A percentile compares a stretch with the other conserved stretches of the same genome.
Conservation (phyloP, 1,140 invertebrate species). For the Trypoxylus dichotomus region DNA sequence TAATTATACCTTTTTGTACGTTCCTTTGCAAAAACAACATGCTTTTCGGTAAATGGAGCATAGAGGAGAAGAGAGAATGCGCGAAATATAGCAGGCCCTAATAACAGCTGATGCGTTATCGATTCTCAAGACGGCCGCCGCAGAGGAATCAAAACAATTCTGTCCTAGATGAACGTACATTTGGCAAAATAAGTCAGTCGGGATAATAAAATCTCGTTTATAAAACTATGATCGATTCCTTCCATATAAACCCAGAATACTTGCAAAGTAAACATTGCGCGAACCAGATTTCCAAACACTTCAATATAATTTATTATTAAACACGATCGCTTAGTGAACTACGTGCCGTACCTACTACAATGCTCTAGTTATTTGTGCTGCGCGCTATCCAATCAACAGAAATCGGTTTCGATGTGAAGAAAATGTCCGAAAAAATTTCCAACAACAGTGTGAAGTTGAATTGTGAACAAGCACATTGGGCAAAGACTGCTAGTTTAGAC, state of each 20-base stretch:
- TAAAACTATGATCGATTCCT: not conserved
- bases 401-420: conserved; percentile 17
- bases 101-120: conserved; percentile 18
- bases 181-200: not conserved
- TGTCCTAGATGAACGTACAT: not conserved
- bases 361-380: not conserved
- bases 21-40: too few species aligned
- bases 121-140: not conserved
- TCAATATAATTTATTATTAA: conserved; percentile 25
- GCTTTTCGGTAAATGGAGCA: not conserved
- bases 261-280: conserved; percentile 12
- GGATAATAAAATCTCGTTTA: not conserved
- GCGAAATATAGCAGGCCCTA: not conserved
- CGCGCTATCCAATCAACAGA: not conserved
- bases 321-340: conserved; percentile 17
- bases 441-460: conserved; percentile 50
- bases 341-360: conserved; percentile 12
- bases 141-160: conserved; percentile 1
- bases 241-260: conserved; percentile 8
- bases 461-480: conserved; percentile 44
- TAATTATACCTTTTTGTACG: too few species aligned
- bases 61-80: not conserved
- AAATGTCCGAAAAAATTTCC: conserved; percentile 50
- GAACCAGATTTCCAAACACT: conserved; percentile 11
- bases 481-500: conserved; percentile 51